Conservation (phyloP, 92 coral and sea anemone species). For the Epizoanthus stellaris region DNA sequence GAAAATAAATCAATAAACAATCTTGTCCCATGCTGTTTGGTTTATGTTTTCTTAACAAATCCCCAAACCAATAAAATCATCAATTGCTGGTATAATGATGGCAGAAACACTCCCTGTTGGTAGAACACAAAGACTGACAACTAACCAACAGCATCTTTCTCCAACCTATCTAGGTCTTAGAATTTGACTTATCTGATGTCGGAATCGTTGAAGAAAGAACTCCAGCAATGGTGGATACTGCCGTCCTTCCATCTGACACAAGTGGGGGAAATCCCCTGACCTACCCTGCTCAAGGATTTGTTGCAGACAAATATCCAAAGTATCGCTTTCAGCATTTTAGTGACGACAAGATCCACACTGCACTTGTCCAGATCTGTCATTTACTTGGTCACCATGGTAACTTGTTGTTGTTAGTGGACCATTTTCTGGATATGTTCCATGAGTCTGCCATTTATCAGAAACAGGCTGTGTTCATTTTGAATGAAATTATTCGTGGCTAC, state of each 20-base stretch:
- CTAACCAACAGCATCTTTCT: background rate
- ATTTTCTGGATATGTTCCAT: conserved; percentile 91
- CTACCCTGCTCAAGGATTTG: conserved; percentile 53
- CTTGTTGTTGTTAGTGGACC: conserved; percentile 77
- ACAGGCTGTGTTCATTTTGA: conserved; percentile 82
- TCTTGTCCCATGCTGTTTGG: too few species aligned
- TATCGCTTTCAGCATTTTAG: conserved; percentile 87
- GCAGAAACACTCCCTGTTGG: too few species aligned
- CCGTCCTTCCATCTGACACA: conserved; percentile 69
- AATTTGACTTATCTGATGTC: conserved; percentile 88
- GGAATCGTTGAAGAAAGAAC: conserved; percentile 91
- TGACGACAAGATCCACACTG: conserved; percentile 74
- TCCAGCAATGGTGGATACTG: conserved; percentile 61
- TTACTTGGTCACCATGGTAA: conserved; percentile 88
- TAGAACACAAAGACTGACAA: too few species aligned
- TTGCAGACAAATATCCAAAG: conserved; percentile 69
- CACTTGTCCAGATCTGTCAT: conserved; percentile 72
- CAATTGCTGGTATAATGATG: too few species aligned
- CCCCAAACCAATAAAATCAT: too few species aligned
- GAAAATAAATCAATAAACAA: too few species aligned
- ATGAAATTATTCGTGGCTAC: conserved; percentile 78
- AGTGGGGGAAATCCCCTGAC: conserved; percentile 73
- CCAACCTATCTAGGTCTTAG: conserved; percentile 70
- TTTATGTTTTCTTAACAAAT: too few species aligned
- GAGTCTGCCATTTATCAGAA: conserved; percentile 82